Evolutionary conservation across 2,888 invertebrate genomes (phyloP).

Genomic region (Cremastobaeus sp.): DNA sequence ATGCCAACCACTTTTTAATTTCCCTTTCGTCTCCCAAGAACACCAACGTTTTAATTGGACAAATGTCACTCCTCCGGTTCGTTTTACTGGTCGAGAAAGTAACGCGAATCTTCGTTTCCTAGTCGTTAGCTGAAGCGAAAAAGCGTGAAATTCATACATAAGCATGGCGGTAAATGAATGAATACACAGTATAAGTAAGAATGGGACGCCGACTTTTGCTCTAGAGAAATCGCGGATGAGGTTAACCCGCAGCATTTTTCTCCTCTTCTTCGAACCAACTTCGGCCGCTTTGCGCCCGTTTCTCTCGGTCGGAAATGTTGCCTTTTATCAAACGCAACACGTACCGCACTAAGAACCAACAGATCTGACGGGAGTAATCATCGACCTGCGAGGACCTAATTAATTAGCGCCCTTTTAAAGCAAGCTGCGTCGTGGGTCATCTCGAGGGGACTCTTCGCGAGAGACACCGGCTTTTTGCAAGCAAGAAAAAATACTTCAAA

Average conservation of each 20-base stretch:
- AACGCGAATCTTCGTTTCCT: slow-evolving; percentile 37
- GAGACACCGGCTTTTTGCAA: too few relatives aligned
- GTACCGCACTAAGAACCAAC: slow-evolving; percentile 31
- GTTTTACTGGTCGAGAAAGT: slow-evolving; percentile 28
- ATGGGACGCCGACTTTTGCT: slow-evolving; percentile 32
- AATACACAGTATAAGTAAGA: slow-evolving; percentile 26
- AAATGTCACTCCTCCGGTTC: not conserved
- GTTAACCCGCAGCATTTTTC: slow-evolving; percentile 37
- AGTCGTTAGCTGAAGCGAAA: slow-evolving; percentile 45
- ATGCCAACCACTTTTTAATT: not conserved
- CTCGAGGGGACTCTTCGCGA: too few relatives aligned
- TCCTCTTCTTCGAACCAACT: not conserved
- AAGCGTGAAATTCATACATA: slow-evolving; percentile 51
- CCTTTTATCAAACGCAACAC: slow-evolving; percentile 26
- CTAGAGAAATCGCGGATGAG: slow-evolving; percentile 48
- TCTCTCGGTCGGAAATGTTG: slow-evolving; percentile 38
- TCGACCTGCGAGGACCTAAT: not conserved
- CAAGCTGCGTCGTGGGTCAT: too few relatives aligned
- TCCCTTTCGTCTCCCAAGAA: too few relatives aligned
- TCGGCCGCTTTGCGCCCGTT: slow-evolving; percentile 19
- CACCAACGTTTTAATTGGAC: not conserved
- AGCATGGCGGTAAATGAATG: slow-evolving; percentile 33
- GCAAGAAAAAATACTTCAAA: too few relatives aligned
- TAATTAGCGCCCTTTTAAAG: too few relatives aligned
- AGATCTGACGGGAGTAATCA: slow-evolving; percentile 10